These are phyloP conservation scores for Arctocebus calabarensis DNA, from an alignment of 2,797 vertebrate species.

Conservation along the genomic window DNA sequence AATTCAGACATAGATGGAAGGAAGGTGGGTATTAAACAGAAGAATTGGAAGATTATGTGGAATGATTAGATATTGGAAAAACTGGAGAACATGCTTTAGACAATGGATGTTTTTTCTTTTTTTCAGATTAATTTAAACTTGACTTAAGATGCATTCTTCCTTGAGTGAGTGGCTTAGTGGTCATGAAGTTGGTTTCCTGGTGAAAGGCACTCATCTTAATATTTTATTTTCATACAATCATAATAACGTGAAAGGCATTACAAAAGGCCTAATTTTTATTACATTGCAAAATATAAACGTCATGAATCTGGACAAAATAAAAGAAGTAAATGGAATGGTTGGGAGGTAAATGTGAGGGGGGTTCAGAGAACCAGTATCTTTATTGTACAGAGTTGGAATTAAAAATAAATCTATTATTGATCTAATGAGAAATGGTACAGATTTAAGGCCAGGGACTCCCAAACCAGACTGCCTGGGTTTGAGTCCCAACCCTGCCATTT, in stretches of 20 bases:
- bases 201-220: background rate
- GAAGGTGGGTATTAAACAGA: background rate
- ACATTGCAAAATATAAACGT: background rate
- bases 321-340: background rate
- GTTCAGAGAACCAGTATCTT: background rate
- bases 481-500: background rate
- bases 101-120: background rate
- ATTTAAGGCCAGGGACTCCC: background rate
- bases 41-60: background rate
- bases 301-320: constrained; percentile 18
- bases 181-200: background rate
- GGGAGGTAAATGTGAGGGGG: background rate
- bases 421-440: background rate
- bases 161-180: background rate
- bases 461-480: background rate
- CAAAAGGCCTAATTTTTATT: background rate
- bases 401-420: background rate
- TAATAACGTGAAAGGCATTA: background rate
- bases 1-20: background rate
- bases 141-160: background rate
- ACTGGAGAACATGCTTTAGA: background rate
- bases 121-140: background rate
- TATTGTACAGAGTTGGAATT: background rate
- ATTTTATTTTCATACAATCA: background rate
- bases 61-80: background rate